Base-by-base conservation (phyloP, 2,113 vertebrate species). In the Dasyprocta punctata region DNA sequence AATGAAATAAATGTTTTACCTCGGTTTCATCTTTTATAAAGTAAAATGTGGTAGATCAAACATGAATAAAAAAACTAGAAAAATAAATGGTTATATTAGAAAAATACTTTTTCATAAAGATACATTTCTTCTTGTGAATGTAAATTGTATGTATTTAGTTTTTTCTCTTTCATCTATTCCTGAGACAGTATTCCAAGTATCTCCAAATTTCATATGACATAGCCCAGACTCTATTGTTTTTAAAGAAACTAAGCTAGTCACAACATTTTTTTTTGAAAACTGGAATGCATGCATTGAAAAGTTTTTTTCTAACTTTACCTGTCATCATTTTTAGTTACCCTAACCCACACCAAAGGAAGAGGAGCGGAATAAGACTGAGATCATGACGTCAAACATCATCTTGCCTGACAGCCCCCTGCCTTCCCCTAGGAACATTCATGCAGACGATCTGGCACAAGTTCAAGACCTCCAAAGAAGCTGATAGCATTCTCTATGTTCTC, bases 311-410 rank as follows among this genome's bases (percentile, higher is more conserved):
- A 69, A 33, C 26, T 44, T 92, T 65, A 22, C 28, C 69, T 92
- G 49, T 90, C 84, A 61, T 44, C 0, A 0, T 88, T 86, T 92
- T 94, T 44, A 61, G 22, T 94, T 61, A 63, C 30, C 20, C 58
- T 90, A 78, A 95, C 47, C 92, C 81, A 97, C 93, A 95, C 58
- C n/a, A 92, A 90, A 96, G 78, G 60, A 24, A 90, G 86, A 94
- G 71, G 54, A 94, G 95, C 49, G 9, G 3, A 41, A 33, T 30
- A 14, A 71, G 38, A 20, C 75, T 92, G 86, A 90, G 52, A 94
- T 90, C 84, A 44, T 67, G 89, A 90, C 90, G 52, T 3, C 7
- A 38, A 61, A 28, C 19, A 2, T 13, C 3, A 41, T 75, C 61
- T 95, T 84, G 71, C 81, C 26, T 73, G 90, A 93, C 83, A 71